These are phyloP conservation scores for Cyclura pinguis DNA, from an alignment of 2,797 vertebrate species.

Conservation along the genomic window DNA sequence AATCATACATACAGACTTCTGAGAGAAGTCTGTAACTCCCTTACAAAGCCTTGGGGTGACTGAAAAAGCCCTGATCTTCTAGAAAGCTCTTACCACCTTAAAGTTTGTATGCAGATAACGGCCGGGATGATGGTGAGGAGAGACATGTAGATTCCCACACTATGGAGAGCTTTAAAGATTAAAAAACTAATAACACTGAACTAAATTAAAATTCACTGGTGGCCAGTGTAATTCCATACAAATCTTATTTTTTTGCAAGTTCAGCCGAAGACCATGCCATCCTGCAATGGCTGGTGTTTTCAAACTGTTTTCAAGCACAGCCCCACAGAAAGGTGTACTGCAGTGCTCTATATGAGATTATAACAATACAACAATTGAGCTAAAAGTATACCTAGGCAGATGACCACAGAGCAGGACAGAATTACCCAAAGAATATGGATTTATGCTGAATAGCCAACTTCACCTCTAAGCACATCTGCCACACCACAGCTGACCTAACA, in stretches of 20 bases:
- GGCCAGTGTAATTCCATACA: no score
- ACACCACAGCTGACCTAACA: not conserved
- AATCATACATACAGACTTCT: not conserved
- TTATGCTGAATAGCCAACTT: not conserved
- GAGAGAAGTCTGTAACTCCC: not conserved
- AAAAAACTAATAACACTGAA: not conserved
- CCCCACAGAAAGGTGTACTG: no score
- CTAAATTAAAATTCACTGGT: not conserved
- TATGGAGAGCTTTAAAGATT: not conserved
- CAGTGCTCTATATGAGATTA: no score
- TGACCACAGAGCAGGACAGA: not conserved
- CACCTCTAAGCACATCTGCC: not conserved
- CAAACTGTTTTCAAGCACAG: not conserved
- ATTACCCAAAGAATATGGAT: slow-evolving; percentile 34
- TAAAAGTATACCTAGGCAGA: not conserved
- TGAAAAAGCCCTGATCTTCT: not conserved
- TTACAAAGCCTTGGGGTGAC: not conserved
- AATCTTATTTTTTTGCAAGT: not conserved
- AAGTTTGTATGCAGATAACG: not conserved
- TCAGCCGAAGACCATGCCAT: not conserved
- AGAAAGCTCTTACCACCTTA: not conserved
- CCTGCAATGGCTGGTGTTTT: not conserved
- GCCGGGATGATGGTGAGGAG: not conserved
- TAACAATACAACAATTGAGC: not conserved
- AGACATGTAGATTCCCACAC: not conserved